Evolutionary conservation across 2,113 vertebrate species (phyloP).

Genomic region (Lethenteron camtschaticum): DNA sequence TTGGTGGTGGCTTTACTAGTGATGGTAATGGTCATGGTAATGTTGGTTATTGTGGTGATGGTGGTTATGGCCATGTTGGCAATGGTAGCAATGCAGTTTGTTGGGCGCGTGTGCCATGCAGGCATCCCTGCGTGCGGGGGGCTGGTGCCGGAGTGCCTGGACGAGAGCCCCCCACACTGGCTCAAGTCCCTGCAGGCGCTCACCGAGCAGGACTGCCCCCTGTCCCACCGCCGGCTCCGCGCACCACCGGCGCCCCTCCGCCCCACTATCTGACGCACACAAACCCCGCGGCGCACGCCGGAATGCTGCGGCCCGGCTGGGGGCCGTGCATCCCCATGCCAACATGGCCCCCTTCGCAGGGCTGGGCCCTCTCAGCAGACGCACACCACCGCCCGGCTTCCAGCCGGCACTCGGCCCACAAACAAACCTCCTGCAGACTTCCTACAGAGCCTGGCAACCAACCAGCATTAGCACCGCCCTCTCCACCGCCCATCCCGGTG

Average conservation of each 20-base stretch:
- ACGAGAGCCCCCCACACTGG: constrained; percentile 98
- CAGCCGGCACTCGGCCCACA: constrained; percentile 94
- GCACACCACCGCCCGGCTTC: constrained; percentile 65
- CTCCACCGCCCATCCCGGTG: neutral
- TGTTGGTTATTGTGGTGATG: neutral
- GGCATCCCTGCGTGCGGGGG: neutral
- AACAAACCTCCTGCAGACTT: constrained; percentile 93
- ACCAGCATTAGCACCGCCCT: neutral
- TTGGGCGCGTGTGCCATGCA: neutral
- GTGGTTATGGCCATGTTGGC: neutral
- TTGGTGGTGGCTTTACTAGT: neutral
- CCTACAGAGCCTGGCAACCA: constrained; percentile 50
- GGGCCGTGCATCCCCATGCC: constrained; percentile 60
- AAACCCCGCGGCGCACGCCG: constrained; percentile 64
- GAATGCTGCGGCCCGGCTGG: constrained; percentile 54
- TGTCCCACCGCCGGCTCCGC: constrained; percentile 35
- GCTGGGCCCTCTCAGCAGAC: constrained; percentile 12
- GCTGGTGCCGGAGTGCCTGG: constrained; percentile 30
- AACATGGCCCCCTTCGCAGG: constrained; percentile 70
- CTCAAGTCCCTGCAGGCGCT: constrained; percentile 96
- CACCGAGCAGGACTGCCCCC: constrained; percentile 87
- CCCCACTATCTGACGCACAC: constrained; percentile 59
- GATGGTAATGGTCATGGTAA: no score
- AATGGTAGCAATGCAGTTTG: neutral
- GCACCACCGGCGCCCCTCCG: constrained; percentile 21